These are phyloP conservation scores for Odocoileus virginianus DNA, from an alignment of 2,113 vertebrate genomes.

Conservation along the genomic window DNA sequence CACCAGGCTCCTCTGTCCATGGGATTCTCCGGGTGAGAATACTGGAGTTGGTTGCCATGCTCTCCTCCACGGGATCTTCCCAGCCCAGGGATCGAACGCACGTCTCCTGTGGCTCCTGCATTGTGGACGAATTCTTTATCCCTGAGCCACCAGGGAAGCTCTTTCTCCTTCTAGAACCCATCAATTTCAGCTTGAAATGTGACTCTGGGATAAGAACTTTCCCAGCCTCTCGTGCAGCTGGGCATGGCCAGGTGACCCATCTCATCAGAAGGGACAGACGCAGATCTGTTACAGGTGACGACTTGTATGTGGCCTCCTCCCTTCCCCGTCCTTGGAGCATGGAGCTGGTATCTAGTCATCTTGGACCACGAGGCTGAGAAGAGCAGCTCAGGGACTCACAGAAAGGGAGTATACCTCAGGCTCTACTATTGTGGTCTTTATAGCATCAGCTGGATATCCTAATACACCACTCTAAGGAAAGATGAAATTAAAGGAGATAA, in stretches of 20 bases:
- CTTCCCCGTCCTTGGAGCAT: background rate
- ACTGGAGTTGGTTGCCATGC: background rate
- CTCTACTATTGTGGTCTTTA: background rate
- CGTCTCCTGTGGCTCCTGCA: background rate
- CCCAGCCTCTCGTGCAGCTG: background rate
- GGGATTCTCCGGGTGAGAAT: background rate
- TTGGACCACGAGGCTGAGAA: background rate
- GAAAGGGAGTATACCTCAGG: background rate
- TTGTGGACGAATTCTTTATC: rapidly evolving
- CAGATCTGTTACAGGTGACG: background rate
- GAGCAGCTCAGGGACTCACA: background rate
- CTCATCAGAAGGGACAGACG: background rate
- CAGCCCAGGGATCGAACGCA: rapidly evolving
- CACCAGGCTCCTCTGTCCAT: background rate
- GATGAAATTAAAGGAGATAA: background rate
- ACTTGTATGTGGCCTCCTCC: too few species aligned
- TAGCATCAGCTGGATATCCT: background rate
- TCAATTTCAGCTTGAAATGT: background rate
- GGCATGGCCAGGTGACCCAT: background rate
- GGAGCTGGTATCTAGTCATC: background rate
- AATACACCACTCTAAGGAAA: background rate
- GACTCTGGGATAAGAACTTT: background rate
- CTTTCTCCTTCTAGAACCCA: background rate
- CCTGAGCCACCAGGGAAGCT: background rate
- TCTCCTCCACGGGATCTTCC: background rate